Conservation (phyloP, 2,113 vertebrate species). For the Anolis sagrei region DNA sequence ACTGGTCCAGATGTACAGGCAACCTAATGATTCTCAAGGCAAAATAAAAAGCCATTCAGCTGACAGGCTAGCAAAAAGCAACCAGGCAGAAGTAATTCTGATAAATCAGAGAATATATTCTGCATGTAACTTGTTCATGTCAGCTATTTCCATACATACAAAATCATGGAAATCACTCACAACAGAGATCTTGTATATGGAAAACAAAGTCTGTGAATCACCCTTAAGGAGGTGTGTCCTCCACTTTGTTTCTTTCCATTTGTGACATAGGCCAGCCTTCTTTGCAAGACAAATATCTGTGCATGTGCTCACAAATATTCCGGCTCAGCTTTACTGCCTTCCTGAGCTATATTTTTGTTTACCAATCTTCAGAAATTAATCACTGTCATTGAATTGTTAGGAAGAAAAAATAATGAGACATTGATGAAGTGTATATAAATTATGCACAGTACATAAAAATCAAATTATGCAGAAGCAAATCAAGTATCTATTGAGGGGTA, state of each 20-base stretch:
- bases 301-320: slow-evolving; percentile 43
- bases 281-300: slow-evolving; percentile 24
- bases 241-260: neutral
- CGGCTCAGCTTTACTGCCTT: slow-evolving; percentile 71
- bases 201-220: neutral
- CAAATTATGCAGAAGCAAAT: slow-evolving; percentile 70
- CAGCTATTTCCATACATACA: slow-evolving; percentile 9
- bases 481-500: slow-evolving; percentile 55
- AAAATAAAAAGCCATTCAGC: neutral
- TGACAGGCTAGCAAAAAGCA: neutral
- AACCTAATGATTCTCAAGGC: slow-evolving; percentile 18
- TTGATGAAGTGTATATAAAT: slow-evolving; percentile 79
- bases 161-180: slow-evolving; percentile 1
- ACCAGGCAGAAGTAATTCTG: neutral
- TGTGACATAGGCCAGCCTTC: slow-evolving; percentile 2
- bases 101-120: neutral
- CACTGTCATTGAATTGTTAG: slow-evolving; percentile 76
- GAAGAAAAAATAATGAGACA: slow-evolving; percentile 79
- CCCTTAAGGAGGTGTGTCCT: slow-evolving; percentile 1
- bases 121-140: neutral
- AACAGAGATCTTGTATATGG: neutral
- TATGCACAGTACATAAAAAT: slow-evolving; percentile 76
- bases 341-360: slow-evolving; percentile 75
- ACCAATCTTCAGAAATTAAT: slow-evolving; percentile 80
- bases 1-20: neutral